Percentiles rank a stretch among this genome's conserved stretches.
Conservation (phyloP, 2,797 vertebrate genomes). For the Lepus townsendii region DNA sequence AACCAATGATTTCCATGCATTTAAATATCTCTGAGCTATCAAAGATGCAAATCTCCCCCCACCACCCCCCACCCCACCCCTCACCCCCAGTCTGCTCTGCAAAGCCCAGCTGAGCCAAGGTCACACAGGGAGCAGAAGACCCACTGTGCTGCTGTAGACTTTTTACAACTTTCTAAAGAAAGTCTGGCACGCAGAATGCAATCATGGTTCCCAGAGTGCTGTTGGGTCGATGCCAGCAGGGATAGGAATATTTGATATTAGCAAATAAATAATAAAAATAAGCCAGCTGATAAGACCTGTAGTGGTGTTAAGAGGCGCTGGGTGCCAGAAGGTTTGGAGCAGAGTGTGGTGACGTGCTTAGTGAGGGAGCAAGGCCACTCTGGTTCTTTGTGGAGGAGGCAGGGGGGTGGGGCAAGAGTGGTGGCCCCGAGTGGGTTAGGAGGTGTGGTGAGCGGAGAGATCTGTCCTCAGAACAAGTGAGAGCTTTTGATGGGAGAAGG, state of each 20-base stretch:
- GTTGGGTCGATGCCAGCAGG: background rate
- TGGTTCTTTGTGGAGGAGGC: background rate
- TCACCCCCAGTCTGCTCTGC: background rate
- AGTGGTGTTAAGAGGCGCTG: no score
- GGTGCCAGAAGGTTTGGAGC: background rate
- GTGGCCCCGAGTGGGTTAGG: background rate
- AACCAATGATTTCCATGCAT: background rate
- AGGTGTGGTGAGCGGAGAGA: background rate
- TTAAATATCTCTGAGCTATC: background rate
- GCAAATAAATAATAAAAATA: background rate
- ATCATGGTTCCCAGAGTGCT: fast-evolving
- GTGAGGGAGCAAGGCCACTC: no score
- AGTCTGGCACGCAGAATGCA: background rate
- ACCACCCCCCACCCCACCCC: no score
- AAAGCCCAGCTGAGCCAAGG: background rate
- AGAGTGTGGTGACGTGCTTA: background rate
- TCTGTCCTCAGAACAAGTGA: background rate
- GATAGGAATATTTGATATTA: background rate
- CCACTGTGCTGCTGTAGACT: background rate
- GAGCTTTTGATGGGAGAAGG: background rate
- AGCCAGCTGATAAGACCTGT: background rate
- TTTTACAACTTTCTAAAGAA: background rate
- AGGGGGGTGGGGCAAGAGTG: background rate
- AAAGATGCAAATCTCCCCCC: background rate
- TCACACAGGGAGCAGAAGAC: background rate